Percentiles rank a stretch among this genome's conserved stretches.
phyloP scores from a whole-genome alignment of 2,888 invertebrate species.

The Craniophora ligustri region DNA sequence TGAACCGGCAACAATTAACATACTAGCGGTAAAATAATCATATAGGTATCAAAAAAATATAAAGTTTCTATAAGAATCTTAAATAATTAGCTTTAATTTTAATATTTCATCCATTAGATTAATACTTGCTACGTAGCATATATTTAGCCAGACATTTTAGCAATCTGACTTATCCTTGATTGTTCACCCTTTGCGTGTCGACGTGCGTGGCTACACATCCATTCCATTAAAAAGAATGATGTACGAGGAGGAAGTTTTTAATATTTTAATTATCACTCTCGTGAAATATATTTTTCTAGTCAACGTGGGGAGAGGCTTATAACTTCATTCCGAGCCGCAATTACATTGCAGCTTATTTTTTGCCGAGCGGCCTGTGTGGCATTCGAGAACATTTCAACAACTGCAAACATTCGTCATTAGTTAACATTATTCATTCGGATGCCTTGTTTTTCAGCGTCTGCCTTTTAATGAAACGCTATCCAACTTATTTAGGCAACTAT shows the following conservation, averaged over 20 bases:
- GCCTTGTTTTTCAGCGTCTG: slow-evolving; percentile 77
- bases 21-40: no score
- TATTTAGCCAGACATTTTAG: no score
- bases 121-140: no score
- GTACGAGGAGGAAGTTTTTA: slow-evolving; percentile 28
- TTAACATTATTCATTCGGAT: slow-evolving; percentile 77
- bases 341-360: slow-evolving; percentile 75
- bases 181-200: slow-evolving; percentile 4
- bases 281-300: slow-evolving; percentile 41
- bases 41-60: no score
- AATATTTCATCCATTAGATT: no score
- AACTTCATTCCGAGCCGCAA: slow-evolving; percentile 76
- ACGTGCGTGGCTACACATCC: slow-evolving; percentile 22
- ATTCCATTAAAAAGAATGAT: slow-evolving; percentile 40
- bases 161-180: background rate
- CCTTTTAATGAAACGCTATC: slow-evolving; percentile 70
- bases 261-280: slow-evolving; percentile 34
- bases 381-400: slow-evolving; percentile 70
- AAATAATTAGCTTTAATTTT: no score
- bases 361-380: slow-evolving; percentile 58
- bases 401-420: slow-evolving; percentile 80
- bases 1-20: no score
- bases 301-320: slow-evolving; percentile 62
- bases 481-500: slow-evolving; percentile 49
- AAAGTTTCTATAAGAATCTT: no score